A percentile compares a stretch with the other conserved stretches of the same genome.
phyloP scores from a whole-genome alignment of 1,140 invertebrate genomes.

The Cyphomyrmex costatus region DNA sequence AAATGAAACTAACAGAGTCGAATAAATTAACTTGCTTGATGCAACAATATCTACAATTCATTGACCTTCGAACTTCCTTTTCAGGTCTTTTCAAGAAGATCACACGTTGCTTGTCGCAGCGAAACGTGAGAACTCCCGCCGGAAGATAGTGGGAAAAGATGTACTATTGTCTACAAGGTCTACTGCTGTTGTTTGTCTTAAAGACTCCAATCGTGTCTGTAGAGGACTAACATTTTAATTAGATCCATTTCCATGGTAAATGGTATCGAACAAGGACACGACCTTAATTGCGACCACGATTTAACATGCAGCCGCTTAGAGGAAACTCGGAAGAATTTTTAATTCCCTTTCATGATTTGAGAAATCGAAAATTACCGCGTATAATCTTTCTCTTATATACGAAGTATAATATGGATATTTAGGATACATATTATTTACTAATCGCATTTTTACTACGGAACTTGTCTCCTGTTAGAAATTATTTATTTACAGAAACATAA shows the following conservation, averaged over 20 bases:
- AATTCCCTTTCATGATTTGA: slow-evolving; percentile 24
- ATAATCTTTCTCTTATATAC: not conserved
- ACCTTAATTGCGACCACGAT: slow-evolving; percentile 81
- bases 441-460: not conserved
- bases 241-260: slow-evolving; percentile 78
- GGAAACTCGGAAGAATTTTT: slow-evolving; percentile 41
- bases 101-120: slow-evolving; percentile 30
- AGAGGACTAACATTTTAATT: slow-evolving; percentile 78
- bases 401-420: slow-evolving; percentile 35
- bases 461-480: not conserved
- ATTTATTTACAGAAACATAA: slow-evolving; percentile 26
- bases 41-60: slow-evolving; percentile 56
- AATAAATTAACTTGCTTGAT: slow-evolving; percentile 46
- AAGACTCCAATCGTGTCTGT: slow-evolving; percentile 19
- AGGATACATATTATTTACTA: slow-evolving; percentile 45
- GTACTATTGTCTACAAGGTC: slow-evolving; percentile 59
- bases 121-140: slow-evolving; percentile 59
- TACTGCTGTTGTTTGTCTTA: slow-evolving; percentile 51
- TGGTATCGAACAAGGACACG: slow-evolving; percentile 83
- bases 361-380: slow-evolving; percentile 1
- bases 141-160: slow-evolving; percentile 68
- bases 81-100: slow-evolving; percentile 30
- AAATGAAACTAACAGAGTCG: slow-evolving; percentile 5
- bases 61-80: slow-evolving; percentile 58
- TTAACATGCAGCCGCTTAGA: not conserved